Base-by-base conservation (phyloP, 1,140 invertebrate species). In the Manduca sexta region DNA sequence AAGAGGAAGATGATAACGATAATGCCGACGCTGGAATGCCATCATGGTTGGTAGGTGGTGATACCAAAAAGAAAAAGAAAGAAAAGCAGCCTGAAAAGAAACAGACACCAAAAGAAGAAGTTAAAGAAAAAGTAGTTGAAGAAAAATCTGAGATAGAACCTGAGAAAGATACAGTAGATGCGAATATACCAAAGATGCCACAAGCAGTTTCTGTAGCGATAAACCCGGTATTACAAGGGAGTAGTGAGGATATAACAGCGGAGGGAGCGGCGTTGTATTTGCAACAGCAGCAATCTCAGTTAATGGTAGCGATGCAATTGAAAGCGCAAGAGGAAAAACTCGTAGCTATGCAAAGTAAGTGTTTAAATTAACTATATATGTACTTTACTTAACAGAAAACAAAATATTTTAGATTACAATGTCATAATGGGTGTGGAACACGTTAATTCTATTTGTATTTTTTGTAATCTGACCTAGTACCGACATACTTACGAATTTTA, bases 301-400 rank as follows among this genome's bases (percentile, higher is more conserved):
- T 87, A 35, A 78, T 86, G 82, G 70, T 87, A 18, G 86, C 86
- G 10, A 43, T 87, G 41, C 86, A 87, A 48, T 57, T 87, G 15
- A 86, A 86, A 60, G 83, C 84, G 1, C 86, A 87, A 46, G 86
- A 87, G 59, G 86, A 87, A 58, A 85, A 81, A 60, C 63, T 87
- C 13, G 80, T 76, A 33, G 72, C 79, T 3, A 73, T 87, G 66
- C 82, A 84, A 44, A 57, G 86, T 87, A 65, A 75, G 64, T 45
- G 14, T 8, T 7, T 33, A 39, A 39, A 2, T 39, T n/a, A n/a
- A 35, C n/a, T 35, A 14, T 5, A 14, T 0, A n/a, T n/a, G n/a
- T n/a, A n/a, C n/a, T n/a, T n/a, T n/a, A n/a, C n/a, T n/a, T n/a
- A n/a, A n/a, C n/a, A n/a, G n/a, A n/a, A n/a, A n/a, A n/a, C n/a